Conservation (phyloP, 2,797 vertebrate genomes). For the Macropus fuliginosus region DNA sequence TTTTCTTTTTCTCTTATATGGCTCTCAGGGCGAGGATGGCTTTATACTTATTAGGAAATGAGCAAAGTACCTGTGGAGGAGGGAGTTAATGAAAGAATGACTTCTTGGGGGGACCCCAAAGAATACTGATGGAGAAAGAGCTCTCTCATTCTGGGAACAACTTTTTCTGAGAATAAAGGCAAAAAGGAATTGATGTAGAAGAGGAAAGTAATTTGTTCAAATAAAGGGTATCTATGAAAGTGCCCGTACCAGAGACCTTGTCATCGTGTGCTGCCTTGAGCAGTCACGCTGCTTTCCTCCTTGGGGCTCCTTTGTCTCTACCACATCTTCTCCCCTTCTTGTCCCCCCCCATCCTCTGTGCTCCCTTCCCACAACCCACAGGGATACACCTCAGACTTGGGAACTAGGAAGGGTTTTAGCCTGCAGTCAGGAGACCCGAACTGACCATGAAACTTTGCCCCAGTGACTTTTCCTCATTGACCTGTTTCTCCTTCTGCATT, state of each 20-base stretch:
- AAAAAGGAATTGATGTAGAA: neutral
- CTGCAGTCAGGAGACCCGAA: neutral
- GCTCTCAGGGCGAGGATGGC: neutral
- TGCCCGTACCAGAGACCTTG: neutral
- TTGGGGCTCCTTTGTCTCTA: neutral
- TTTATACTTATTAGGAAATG: neutral
- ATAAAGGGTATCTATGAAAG: neutral
- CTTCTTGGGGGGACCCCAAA: neutral
- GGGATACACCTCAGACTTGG: neutral
- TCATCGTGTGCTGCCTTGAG: fast-evolving
- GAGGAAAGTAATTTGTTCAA: neutral
- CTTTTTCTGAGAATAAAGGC: neutral
- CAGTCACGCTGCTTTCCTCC: neutral
- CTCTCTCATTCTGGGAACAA: neutral
- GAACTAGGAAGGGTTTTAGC: neutral
- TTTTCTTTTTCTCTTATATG: neutral
- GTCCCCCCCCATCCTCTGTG: neutral
- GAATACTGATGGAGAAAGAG: neutral
- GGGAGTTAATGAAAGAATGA: neutral
- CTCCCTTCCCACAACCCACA: neutral
- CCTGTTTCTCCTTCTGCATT: neutral
- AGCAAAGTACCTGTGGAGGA: neutral
- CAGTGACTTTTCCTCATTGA: neutral
- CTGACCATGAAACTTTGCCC: neutral
- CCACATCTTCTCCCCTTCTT: neutral